These are phyloP conservation scores for Balaeniceps rex DNA, from an alignment of 2,113 vertebrate genomes.

Conservation along the genomic window DNA sequence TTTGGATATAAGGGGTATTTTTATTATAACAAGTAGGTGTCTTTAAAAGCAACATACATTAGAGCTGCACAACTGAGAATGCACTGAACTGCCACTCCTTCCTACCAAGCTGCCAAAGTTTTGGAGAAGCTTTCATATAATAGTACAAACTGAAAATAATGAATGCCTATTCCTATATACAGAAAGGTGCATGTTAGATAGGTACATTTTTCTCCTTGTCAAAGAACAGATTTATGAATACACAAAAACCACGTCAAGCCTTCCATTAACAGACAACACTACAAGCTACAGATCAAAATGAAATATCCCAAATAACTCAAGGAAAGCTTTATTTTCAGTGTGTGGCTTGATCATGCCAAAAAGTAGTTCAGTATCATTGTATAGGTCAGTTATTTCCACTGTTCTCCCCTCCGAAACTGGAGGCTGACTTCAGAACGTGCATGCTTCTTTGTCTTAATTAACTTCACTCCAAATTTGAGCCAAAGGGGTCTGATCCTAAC, in stretches of 20 bases:
- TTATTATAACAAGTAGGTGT: not conserved
- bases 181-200: not conserved
- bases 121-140: not conserved
- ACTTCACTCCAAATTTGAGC: not conserved
- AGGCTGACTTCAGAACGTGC: not conserved
- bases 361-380: not conserved
- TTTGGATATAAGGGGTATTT: constrained; percentile 15
- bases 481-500: not conserved
- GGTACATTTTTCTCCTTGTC: not conserved
- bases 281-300: not conserved
- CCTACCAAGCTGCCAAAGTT: not conserved
- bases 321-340: not conserved
- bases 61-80: not conserved
- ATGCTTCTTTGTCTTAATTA: not conserved
- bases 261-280: not conserved
- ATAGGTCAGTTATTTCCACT: not conserved
- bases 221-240: not conserved
- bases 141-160: not conserved
- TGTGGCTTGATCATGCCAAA: not conserved
- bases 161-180: not conserved
- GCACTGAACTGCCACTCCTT: not conserved
- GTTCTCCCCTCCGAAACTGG: not conserved
- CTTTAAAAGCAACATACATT: constrained; percentile 13
- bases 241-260: not conserved
- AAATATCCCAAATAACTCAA: not conserved